These are phyloP conservation scores for Notothenia rossii DNA, from an alignment of 2,113 vertebrate genomes.

Conservation along the genomic window DNA sequence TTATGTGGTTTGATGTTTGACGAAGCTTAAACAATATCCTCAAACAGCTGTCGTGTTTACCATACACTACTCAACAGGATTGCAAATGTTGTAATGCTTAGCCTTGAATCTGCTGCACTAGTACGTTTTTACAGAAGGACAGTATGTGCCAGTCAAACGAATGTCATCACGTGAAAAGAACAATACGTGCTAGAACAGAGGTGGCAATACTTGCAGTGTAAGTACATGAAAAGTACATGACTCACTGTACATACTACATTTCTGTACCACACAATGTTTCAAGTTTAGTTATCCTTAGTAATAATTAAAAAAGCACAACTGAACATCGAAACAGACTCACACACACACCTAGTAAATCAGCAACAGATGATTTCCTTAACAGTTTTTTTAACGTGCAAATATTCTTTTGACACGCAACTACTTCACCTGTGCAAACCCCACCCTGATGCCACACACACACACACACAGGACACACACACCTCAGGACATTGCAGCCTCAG, in stretches of 20 bases:
- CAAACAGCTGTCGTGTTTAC: no score
- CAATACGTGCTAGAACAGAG: neutral
- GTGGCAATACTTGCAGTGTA: neutral
- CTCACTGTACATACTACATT: neutral
- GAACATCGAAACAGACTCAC: neutral
- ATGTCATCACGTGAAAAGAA: neutral
- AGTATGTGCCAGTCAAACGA: no score
- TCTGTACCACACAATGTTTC: no score
- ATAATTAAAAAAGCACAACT: neutral
- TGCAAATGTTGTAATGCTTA: no score
- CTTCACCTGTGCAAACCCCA: constrained; percentile 47
- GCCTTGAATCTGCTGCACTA: no score
- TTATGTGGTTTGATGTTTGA: no score
- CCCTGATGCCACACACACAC: constrained; percentile 10
- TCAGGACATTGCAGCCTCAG: constrained; percentile 1
- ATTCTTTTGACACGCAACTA: neutral
- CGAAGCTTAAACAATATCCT: no score
- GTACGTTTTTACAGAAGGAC: no score
- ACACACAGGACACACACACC: neutral
- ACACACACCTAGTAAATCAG: neutral
- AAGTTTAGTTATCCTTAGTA: neutral
- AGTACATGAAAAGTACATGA: neutral
- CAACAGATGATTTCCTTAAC: neutral
- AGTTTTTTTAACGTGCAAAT: no score
- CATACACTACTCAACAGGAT: no score